Conservation (phyloP, 1,140 invertebrate species). For the Panagrolaimus sp. region DNA sequence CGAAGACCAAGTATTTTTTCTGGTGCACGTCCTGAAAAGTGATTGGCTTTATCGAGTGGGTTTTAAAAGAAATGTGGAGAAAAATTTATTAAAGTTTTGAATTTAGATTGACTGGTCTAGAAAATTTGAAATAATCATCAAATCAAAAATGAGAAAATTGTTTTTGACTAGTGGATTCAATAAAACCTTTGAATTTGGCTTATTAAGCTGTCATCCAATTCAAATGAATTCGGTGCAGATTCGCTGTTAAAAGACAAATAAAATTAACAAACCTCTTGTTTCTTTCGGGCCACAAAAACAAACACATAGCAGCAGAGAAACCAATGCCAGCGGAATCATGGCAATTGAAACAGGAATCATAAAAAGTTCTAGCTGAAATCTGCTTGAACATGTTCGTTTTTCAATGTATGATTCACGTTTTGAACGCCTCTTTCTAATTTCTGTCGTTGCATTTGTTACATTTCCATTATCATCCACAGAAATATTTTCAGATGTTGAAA, state of each 20-base stretch:
- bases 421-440: not conserved
- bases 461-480: not conserved
- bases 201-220: too few species aligned
- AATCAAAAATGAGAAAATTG: too few species aligned
- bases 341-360: slow-evolving; percentile 39
- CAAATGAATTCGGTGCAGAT: too few species aligned
- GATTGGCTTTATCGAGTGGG: too few species aligned
- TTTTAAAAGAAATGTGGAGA: too few species aligned
- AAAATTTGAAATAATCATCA: too few species aligned
- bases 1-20: slow-evolving; percentile 18
- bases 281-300: slow-evolving; percentile 43
- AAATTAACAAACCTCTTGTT: slow-evolving; percentile 25
- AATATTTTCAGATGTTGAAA: not conserved
- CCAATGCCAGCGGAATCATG: slow-evolving; percentile 36
- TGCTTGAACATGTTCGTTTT: slow-evolving; percentile 13
- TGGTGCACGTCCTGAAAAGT: not conserved
- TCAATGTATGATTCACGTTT: not conserved
- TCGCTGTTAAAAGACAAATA: too few species aligned
- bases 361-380: slow-evolving; percentile 29
- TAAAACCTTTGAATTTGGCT: too few species aligned
- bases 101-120: too few species aligned
- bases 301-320: slow-evolving; percentile 33
- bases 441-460: not conserved
- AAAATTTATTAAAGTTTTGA: too few species aligned
- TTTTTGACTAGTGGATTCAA: too few species aligned